Base-by-base conservation (phyloP, 2,888 invertebrate genomes). In the Phrixothrix hirtus region DNA sequence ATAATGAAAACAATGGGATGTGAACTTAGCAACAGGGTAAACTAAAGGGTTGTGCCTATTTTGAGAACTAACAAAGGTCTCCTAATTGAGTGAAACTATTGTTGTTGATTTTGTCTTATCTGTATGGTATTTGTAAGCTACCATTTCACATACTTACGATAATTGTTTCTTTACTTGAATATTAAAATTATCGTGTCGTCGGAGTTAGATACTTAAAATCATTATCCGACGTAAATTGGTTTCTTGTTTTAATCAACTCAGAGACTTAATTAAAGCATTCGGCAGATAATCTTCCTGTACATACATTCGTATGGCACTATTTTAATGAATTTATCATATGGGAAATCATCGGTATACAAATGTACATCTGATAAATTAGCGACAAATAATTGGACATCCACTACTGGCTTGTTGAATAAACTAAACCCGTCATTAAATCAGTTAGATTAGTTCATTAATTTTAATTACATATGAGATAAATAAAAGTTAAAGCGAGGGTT, bases 61-160 rank as follows among this genome's bases (percentile, higher is more conserved):
- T 36, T 36, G 36, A 21, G 36, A 36, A 21, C 25, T 25, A 36
- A 25, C 36, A 25, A 13, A 13, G 36, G 36, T 36, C 25, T 36
- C 25, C 25, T 36, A 36, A 36, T 36, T 36, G 36, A 21, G 36
- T 36, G 13, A 21, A 36, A 25, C 25, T 36, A n/a, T 21, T 12
- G 25, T 13, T 25, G 36, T 25, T 21, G 21, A 5, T 21, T 21
- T 7, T 21, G 7, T 7, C 21, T 21, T 7, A 7, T 21, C 21
- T 21, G 3, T 21, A 7, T 21, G 3, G 21, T 5, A 21, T 21
- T 21, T 21, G 21, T 3, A 21, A 21, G 7, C n/a, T n/a, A n/a
- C n/a, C n/a, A n/a, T n/a, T n/a, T n/a, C n/a, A n/a, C n/a, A n/a
- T n/a, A n/a, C n/a, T n/a, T n/a, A n/a, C n/a, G n/a, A n/a, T n/a